Evolutionary conservation across 2,797 vertebrate species (phyloP), one percentile per base, ranked within the genome.

Genomic region (Dendrocincla fuliginosa): DNA sequence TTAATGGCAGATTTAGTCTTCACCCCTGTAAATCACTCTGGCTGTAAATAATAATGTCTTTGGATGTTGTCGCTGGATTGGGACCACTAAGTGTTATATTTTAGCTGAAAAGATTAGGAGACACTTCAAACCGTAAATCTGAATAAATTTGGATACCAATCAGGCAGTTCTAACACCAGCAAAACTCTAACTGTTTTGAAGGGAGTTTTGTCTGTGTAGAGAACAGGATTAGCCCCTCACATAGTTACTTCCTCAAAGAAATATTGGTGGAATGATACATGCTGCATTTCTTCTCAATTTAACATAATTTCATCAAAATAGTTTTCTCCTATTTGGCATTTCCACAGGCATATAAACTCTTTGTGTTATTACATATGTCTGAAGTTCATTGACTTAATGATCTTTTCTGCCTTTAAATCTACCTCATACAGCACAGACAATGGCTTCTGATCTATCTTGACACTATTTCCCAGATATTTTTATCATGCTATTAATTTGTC

Each of bases 91-190:
- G 68, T 69, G 53, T 68, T 87, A 22, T 55, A 79, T 75, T 95
- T 95, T 90, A 82, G 32, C 91, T 94, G 85, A 74, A 80, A 94
- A 94, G 46, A 91, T 94, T 74, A 76, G 88, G 46, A 94, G 85
- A 67, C 60, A 33, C 60, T 93, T 88, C 82, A 93, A 93, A 84
- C 28, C 75, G 42, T 91, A 96, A 96, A 92, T 91, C 14, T 75
- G 79, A 85, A 85, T 89, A 85, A n/a, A 78, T 95, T 56, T 91
- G 71, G 87, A 39, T 95, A 92, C 60, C 56, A 89, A 61, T 77
- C 78, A 93, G 92, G 56, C 56, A 85, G 50, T 71, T 79, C 24
- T 71, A 85, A 77, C 41, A 71, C 23, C 55, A 92, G 50, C 46
- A 93, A 93, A 95, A 93, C 32, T 80, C 78, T 84, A 6, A 0